A percentile compares a stretch with the other conserved stretches of the same genome.
These are phyloP conservation scores for Papilio gigon DNA, from an alignment of 2,888 invertebrate species.

Conservation along the genomic window DNA sequence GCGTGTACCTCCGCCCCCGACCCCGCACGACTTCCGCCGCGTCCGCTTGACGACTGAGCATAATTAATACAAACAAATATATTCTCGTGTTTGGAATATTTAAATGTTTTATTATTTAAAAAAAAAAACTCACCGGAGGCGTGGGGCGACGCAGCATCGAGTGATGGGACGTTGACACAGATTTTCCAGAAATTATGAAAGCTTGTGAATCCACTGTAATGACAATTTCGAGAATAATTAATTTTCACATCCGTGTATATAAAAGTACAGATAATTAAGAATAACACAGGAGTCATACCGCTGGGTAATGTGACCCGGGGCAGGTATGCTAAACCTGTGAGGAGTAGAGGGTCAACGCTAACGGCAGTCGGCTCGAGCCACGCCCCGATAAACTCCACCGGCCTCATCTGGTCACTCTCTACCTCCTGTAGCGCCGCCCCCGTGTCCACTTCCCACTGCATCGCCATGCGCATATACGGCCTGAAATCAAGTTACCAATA, in stretches of 20 bases:
- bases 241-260: too few species aligned
- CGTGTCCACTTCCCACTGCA: slow-evolving; percentile 59
- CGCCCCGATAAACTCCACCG: slow-evolving; percentile 63
- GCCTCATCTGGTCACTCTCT: slow-evolving; percentile 50
- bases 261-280: neutral
- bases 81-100: too few species aligned
- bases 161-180: slow-evolving; percentile 52
- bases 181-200: slow-evolving; percentile 39
- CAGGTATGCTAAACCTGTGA: slow-evolving; percentile 84
- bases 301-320: slow-evolving; percentile 49
- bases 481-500: slow-evolving; percentile 52
- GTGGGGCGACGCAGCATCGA: slow-evolving; percentile 54
- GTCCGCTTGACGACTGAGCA: slow-evolving; percentile 70
- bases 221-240: too few species aligned
- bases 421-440: slow-evolving; percentile 56
- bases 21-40: slow-evolving; percentile 58
- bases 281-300: slow-evolving; percentile 48
- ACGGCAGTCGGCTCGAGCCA: slow-evolving; percentile 64
- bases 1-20: slow-evolving; percentile 73
- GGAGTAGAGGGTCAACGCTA: slow-evolving; percentile 84
- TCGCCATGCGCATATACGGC: slow-evolving; percentile 59
- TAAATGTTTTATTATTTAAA: neutral
- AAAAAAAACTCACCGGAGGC: slow-evolving; percentile 57
- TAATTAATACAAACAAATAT: slow-evolving; percentile 25
- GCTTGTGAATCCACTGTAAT: slow-evolving; percentile 37